Base-by-base conservation (phyloP, 2,888 invertebrate genomes). In the Scaptodrosophila latifasciaeformis region DNA sequence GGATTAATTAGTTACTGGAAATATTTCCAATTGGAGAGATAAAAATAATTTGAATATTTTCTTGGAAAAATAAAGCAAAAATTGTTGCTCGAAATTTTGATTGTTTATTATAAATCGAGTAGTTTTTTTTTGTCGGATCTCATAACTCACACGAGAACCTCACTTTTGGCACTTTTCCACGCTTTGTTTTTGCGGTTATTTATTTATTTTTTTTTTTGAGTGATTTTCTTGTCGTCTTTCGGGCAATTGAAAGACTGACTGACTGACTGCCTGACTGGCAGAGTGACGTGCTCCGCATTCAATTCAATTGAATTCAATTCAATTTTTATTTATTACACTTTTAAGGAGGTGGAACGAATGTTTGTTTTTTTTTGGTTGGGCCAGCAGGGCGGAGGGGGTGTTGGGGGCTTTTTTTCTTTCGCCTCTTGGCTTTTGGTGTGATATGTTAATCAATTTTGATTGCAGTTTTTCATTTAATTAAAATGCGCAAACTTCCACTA, bases 121-220 rank as follows among this genome's bases (percentile, higher is more conserved):
- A 34, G n/a, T n/a, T n/a, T 34, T 34, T 15, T 34, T 34, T 34
- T 34, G 34, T 34, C 15, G 13, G 34, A n/a, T 34, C 34, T 13
- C 15, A 34, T 29, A 50, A 40, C 59, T 64, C 77, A 75, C 75
- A 74, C 74, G 75, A 75, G 77, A 75, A 77, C 62, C 64, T 54
- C 66, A 66, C 67, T 66, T 59, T 65, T 61, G 71, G 61, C 47
- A 68, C 60, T 74, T 77, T 77, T 77, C 77, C 75, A 75, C 77
- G 75, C 56, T 67, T 62, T 54, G 34, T 52, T 17, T 40, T 29
- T 42, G 21, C 21, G 6, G 45, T 51, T 35, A 13, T 37, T 31
- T 45, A 21, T 51, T 31, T 37, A 24, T 19, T 55, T 49, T 57
- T 35, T 34, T 47, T 18, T 40, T 37, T n/a, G 39, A 37, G 50